Base-by-base conservation (phyloP, 23 tunicate species). In the Trididemnum miniatum region DNA sequence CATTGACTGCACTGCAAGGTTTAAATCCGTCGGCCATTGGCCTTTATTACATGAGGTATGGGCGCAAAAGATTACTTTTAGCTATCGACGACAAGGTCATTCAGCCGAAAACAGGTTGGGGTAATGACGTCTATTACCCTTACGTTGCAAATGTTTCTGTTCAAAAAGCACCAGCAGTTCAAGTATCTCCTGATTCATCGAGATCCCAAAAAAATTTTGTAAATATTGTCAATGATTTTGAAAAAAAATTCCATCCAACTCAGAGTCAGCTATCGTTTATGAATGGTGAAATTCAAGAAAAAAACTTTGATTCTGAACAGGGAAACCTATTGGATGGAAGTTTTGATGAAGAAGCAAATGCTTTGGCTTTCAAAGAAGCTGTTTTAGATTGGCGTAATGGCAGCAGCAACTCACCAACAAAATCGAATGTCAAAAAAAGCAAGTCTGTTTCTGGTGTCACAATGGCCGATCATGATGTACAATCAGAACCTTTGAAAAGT, bases 81-180 rank as follows among this genome's bases (percentile, higher is more conserved):
- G 98, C 93, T 22, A 80, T 88, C 74, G 98, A 93, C 35, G 84
- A 88, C 31, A 85, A 57, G 29, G 67, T 93, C 22, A 65, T 91
- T 27, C 81, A 71, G 52, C 98, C 98, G 51, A 93, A 93, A 40
- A 51, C 89, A 31, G 98, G 98, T 7, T 93, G 98, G 98, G 98
- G 98, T 5, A 33, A 38, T 51, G 93, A 93, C 28, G 77, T 77
- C 0, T 93, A 88, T 71, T 93, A 72, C 34, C 98, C 98, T 2
- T 93, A 93, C 54, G 77, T 81, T 35, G 83, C 82, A 78, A 82
- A 80, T 65, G 40, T 78, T 35, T 51, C 59, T 1, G 67, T 80
- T 44, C 82, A 73, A 24, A 73, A 73, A 73, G 1, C 37, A 2
- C 9, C 26, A n/a, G 24, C 35, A 33, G 82, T 28, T 22, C 82